phyloP scores from a whole-genome alignment of 2,113 vertebrate genomes.

The Hemiprocne comata region DNA sequence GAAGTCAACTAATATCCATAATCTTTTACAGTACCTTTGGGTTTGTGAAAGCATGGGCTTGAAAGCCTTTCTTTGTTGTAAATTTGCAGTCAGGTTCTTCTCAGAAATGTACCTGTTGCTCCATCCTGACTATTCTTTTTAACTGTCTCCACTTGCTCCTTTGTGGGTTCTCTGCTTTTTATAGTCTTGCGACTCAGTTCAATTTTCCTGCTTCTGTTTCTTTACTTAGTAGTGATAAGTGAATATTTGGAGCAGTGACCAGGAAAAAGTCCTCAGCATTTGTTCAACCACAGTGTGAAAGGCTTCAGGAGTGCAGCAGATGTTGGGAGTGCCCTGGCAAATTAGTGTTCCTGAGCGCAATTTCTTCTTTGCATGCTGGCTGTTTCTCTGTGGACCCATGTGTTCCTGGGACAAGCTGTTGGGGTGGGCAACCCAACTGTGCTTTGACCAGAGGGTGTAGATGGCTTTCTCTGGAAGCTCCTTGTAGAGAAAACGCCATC shows the following conservation, averaged over 20 bases:
- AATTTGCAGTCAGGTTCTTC: neutral
- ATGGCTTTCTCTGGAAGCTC: neutral
- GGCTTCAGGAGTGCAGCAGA: neutral
- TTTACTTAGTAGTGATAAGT: neutral
- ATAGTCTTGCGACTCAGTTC: fast-evolving
- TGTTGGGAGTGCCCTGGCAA: neutral
- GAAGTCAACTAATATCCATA: neutral
- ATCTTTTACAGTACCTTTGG: neutral
- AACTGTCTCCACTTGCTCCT: neutral
- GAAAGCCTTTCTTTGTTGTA: neutral
- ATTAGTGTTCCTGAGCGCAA: fast-evolving
- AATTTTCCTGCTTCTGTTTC: neutral
- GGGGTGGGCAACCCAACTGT: fast-evolving
- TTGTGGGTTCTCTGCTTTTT: neutral
- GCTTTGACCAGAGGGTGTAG: neutral
- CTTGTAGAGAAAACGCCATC: neutral
- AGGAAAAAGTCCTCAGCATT: neutral
- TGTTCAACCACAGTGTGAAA: fast-evolving
- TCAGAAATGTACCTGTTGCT: neutral
- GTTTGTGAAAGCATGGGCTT: neutral
- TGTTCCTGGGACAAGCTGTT: neutral
- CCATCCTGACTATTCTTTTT: neutral
- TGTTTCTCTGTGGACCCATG: neutral
- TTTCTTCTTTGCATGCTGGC: neutral
- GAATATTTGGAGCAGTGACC: neutral